These are phyloP conservation scores for Geopemphigus sp. DNA, from an alignment of 1,140 invertebrate genomes.

Conservation along the genomic window DNA sequence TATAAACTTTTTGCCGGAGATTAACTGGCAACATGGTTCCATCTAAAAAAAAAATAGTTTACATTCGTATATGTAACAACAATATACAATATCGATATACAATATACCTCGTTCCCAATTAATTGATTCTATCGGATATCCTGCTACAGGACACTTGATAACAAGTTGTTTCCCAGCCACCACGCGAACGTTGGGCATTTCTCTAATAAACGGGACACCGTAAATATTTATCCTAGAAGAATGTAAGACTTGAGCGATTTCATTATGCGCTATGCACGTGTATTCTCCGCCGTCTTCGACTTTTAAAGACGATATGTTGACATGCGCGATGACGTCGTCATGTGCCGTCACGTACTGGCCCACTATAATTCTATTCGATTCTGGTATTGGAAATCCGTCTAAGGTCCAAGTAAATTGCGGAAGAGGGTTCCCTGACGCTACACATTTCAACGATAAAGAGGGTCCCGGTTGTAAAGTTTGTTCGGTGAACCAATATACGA, in stretches of 20 bases:
- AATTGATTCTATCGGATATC: conserved; percentile 85
- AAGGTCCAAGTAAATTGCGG: conserved; percentile 85
- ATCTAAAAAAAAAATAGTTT: conserved; percentile 60
- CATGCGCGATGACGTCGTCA: conserved; percentile 84
- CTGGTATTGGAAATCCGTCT: conserved; percentile 79
- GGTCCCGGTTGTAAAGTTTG: conserved; percentile 85
- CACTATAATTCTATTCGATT: conserved; percentile 75
- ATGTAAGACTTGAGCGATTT: conserved; percentile 72
- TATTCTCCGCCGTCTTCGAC: conserved; percentile 91
- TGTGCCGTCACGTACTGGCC: conserved; percentile 80
- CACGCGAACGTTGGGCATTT: conserved; percentile 87
- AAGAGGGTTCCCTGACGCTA: conserved; percentile 84
- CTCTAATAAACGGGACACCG: conserved; percentile 79
- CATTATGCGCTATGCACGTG: conserved; percentile 80
- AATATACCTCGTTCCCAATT: conserved; percentile 81
- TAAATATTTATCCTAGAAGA: conserved; percentile 87
- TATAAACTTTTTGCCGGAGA: conserved; percentile 79
- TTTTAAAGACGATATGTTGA: conserved; percentile 85
- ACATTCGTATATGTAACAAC: background rate
- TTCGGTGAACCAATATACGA: conserved; percentile 85
- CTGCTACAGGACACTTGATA: conserved; percentile 89
- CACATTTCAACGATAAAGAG: conserved; percentile 84
- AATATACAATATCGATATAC: background rate
- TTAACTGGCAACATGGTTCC: conserved; percentile 79
- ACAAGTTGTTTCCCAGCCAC: conserved; percentile 80